Evolutionary conservation across 2,113 vertebrate species (phyloP).

Genomic region (Heptranchias perlo): DNA sequence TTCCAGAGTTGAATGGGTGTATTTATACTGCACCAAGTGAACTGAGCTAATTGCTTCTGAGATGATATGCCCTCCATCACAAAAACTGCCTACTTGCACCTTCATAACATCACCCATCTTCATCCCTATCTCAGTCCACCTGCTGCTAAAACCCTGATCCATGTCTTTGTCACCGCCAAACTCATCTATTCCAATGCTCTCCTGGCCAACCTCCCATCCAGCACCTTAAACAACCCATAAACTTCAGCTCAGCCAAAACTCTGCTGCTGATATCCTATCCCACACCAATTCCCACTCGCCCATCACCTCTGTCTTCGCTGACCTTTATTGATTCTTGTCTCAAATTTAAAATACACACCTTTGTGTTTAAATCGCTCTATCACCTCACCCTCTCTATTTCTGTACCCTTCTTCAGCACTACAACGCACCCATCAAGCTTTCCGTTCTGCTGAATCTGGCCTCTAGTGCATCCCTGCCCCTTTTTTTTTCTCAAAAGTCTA

Average conservation of each 20-base stretch:
- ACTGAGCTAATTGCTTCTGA: background rate
- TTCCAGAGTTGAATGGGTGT: constrained; percentile 16
- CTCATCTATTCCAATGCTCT: background rate
- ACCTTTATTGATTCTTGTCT: background rate
- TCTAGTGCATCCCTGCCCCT: background rate
- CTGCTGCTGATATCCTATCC: background rate
- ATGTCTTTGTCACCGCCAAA: background rate
- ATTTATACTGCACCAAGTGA: background rate
- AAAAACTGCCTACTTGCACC: background rate
- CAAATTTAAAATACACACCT: background rate
- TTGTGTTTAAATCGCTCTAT: background rate
- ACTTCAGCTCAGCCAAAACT: background rate
- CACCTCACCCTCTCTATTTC: background rate
- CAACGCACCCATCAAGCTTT: background rate
- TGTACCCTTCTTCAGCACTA: background rate
- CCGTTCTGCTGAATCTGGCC: background rate
- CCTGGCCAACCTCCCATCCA: background rate
- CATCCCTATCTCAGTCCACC: background rate
- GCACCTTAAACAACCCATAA: background rate
- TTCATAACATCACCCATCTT: background rate
- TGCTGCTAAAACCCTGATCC: background rate
- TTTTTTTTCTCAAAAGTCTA: background rate
- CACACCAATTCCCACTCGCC: background rate
- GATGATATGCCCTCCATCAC: background rate
- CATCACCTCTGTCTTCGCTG: background rate